Evolutionary conservation across 1,140 invertebrate species (phyloP), one percentile per base, ranked within the genome.

Genomic region (Drosophila pruinosa): DNA sequence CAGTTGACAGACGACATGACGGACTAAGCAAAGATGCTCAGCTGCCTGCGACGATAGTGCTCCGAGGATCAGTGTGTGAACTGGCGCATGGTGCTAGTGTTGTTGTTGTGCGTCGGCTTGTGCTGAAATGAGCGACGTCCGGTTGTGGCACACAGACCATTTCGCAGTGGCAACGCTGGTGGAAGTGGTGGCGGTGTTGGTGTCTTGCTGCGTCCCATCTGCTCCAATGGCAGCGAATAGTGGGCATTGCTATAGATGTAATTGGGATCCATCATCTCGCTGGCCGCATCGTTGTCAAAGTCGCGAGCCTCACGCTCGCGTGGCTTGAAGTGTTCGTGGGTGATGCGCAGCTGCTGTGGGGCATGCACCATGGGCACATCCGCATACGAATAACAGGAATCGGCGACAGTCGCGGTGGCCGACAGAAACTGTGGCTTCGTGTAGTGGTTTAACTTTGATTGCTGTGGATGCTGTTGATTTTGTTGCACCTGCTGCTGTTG

Each of bases 211-310:
- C 72, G 76, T 6, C 76, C 76, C 41, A 77, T n/a, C 48, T 90
- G 90, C 75, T 91, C 90, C 52, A 91, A 28, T 1, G 90, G 90
- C 81, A 91, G 48, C 4, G 90, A 91, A 36, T 91, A 91, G 50
- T 91, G 90, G 0, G 90, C 73, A 53, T 91, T 91, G 64, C 81
- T 86, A 68, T 91, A 91, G 28, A 91, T 91, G 38, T 91, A 91
- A 48, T 91, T 91, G 41, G 89, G 72, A 57, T 90, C 89, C 58
- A 90, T 64, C 12, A 88, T 75, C 45, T 81, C 90, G 50, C 72
- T 68, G n/a, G 4, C 36, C 8, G 52, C 68, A 48, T 83, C 81
- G 31, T 75, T 71, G n/a, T 89, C 86, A 31, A 72, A 68, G 38
- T 72, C 53, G 17, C 59, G 52, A 52, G 41, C 54, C 21, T 54